Base-by-base conservation (phyloP, 2,797 vertebrate genomes). In the Sebastes hubbsi region DNA sequence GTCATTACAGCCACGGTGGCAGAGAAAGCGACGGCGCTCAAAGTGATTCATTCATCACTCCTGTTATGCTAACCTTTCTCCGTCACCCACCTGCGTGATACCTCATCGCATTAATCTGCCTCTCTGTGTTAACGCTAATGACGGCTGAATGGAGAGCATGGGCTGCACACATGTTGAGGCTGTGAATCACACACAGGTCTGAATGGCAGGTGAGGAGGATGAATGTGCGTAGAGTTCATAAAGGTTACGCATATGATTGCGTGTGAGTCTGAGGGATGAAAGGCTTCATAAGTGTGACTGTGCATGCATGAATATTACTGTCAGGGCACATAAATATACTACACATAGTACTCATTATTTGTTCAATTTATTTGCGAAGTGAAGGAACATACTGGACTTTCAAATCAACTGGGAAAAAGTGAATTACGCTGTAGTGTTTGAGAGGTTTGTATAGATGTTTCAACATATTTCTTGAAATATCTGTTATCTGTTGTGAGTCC, bases 1-100 rank as follows among this genome's bases (percentile, higher is more conserved):
- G 72, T 85, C 76, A 71, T 72, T 73, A 81, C 20, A 6, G 49
- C 30, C 34, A 65, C 78, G 38, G 38, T 49, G 46, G 64, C 3
- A 0, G 75, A 58, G 54, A 20, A 81, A 86, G 81, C 68, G 70
- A 56, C 2, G 76, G 75, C 18, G 32, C 72, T 75, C 73, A 60
- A 27, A 85, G 78, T 82, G 87, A 86, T 90, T 87, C 83, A 89
- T 84, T 90, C 78, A 84, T 89, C 83, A 79, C 69, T 78, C 72
- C 42, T 38, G 82, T 86, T 89, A 59, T 78, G 81, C 83, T 91
- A 88, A 93, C 88, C 91, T 87, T 91, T 91, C 77, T 74, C 65
- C 72, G 12, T 80, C 86, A 67, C 75, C 80, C 85, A 90, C 92
- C 88, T 88, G 87, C 82, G 69, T 80, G 61, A 89, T 78, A 67